Evolutionary conservation across 2,797 vertebrate genomes (phyloP).

Genomic region (Ptychobarbus kaznakovi): DNA sequence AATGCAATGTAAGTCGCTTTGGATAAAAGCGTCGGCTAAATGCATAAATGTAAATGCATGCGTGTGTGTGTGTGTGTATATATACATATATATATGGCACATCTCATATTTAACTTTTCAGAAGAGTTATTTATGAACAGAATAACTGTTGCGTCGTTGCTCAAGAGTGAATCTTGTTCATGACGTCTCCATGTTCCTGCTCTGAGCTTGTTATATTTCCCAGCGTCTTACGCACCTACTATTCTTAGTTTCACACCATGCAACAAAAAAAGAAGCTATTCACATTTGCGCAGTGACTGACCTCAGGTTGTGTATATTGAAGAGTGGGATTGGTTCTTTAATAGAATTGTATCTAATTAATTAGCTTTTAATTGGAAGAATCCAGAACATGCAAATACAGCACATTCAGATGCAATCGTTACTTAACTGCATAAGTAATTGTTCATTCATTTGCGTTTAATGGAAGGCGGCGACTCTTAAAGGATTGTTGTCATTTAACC

Average conservation of each 20-base stretch:
- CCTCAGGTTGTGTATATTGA: constrained; percentile 82
- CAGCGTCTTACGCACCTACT: not conserved
- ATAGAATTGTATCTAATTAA: constrained; percentile 88
- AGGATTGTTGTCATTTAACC: constrained; percentile 60
- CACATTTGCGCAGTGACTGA: constrained; percentile 75
- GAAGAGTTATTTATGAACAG: not conserved
- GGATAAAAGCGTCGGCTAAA: no score
- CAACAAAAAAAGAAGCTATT: constrained; percentile 67
- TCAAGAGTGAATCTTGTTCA: not conserved
- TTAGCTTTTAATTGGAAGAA: constrained; percentile 85
- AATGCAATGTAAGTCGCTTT: no score
- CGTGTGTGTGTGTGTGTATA: no score
- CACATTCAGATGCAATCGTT: constrained; percentile 75
- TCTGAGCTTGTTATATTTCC: constrained; percentile 7
- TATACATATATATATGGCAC: no score
- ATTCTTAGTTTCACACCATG: constrained; percentile 58
- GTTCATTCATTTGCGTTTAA: constrained; percentile 65
- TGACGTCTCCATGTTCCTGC: not conserved
- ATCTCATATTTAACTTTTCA: not conserved
- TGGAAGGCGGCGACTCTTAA: constrained; percentile 64
- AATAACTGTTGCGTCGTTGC: not conserved
- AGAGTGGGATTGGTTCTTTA: constrained; percentile 83
- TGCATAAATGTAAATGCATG: no score
- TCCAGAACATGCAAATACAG: constrained; percentile 81
- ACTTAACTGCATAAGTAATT: constrained; percentile 71